Percentiles rank a stretch among this genome's conserved stretches.
These are phyloP conservation scores for Forficula auricularia DNA, from an alignment of 1,140 invertebrate species.

Conservation along the genomic window DNA sequence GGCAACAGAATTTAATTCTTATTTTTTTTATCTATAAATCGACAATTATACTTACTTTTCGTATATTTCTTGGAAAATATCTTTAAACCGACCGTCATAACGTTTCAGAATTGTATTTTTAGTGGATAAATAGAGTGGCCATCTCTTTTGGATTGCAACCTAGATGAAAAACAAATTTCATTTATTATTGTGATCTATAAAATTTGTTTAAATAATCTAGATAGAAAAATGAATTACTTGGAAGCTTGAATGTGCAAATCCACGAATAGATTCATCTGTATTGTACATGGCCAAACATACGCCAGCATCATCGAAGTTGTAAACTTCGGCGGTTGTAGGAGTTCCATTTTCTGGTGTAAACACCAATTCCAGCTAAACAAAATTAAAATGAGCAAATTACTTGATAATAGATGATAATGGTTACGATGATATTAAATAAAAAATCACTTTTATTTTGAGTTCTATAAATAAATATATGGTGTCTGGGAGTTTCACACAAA, in stretches of 20 bases:
- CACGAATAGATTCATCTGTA: conserved; percentile 64
- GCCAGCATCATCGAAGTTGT: conserved; percentile 55
- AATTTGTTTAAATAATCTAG: not conserved
- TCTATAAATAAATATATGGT: too few species aligned
- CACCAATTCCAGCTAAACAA: conserved; percentile 42
- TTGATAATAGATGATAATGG: too few species aligned
- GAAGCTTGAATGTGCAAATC: conserved; percentile 74
- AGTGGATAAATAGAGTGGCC: conserved; percentile 71
- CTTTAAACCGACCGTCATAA: conserved; percentile 84
- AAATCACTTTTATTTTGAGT: too few species aligned
- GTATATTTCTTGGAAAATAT: conserved; percentile 81
- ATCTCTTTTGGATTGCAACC: conserved; percentile 62
- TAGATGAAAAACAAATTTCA: conserved; percentile 16
- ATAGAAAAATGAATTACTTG: conserved; percentile 25
- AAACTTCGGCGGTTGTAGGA: conserved; percentile 37
- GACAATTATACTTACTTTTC: conserved; percentile 42
- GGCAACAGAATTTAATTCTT: too few species aligned
- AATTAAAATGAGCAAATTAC: conserved; percentile 12
- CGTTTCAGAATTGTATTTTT: conserved; percentile 84
- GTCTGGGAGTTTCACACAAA: too few species aligned
- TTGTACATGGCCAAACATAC: conserved; percentile 80
- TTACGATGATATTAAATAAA: too few species aligned
- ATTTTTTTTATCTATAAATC: too few species aligned
- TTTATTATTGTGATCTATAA: not conserved
- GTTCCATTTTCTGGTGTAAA: conserved; percentile 41